Evolutionary conservation across 2,888 invertebrate genomes (phyloP), one percentile per base, ranked within the genome.

Genomic region (Eubasilissa splendida): DNA sequence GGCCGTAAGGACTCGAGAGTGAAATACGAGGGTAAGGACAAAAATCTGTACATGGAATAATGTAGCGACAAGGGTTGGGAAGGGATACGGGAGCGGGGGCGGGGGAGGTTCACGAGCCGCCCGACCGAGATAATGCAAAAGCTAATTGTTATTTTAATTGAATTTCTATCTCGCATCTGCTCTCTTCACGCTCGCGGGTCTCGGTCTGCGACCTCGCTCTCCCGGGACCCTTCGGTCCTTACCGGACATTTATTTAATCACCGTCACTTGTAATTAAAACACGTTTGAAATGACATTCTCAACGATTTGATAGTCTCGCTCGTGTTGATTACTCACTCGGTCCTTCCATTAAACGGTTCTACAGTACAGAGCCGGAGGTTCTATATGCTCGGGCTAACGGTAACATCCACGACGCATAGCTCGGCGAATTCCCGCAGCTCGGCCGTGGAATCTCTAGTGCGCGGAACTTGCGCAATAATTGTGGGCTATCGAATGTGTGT

Each of bases 131-230:
- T 83, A 81, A 83, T 81, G 77, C 75, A 68, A 58, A 75, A 81
- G 79, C 83, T 83, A 83, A 83, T 83, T 83, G 81, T 80, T 81
- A 80, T 83, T 83, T 83, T 83, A 83, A 83, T 83, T 83, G 83
- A 83, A 83, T 83, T 83, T 80, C 83, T 70, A 83, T 81, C 80
- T 63, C 70, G 52, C 74, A 70, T 71, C 78, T 80, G 71, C 68
- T 59, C 53, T 31, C 31, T 58, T 70, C 71, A 53, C 71, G 8
- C 71, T 33, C 10, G 65, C 33, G 42, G 12, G 12, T 9, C 2
- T 54, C 22, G 33, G 12, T 10, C 74, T 74, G 42, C 33, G 5
- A 14, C 65, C 33, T n/a, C 33, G n/a, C 59, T 42, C 50, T 74
- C 59, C 22, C 42, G 42, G 14, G 50, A 68, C 68, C 68, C 68